A percentile compares a stretch with the other conserved stretches of the same genome.
Evolutionary conservation across 2,888 invertebrate genomes (phyloP).

Genomic region (Anoncus sp.): DNA sequence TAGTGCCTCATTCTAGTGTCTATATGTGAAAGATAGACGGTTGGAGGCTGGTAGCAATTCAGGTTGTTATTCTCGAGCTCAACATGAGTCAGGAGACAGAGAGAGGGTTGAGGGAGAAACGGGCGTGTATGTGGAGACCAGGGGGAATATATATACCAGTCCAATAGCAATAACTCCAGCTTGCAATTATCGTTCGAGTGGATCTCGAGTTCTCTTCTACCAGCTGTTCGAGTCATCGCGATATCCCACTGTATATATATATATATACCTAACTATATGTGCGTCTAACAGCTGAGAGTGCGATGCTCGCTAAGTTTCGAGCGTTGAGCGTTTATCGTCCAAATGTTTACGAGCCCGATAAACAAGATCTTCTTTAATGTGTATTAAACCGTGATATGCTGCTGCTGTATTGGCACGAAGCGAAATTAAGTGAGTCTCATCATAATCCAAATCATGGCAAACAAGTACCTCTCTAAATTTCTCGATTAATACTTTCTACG

Average conservation of each 20-base stretch:
- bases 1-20: too few species aligned
- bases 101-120: slow-evolving; percentile 14
- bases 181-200: slow-evolving; percentile 69
- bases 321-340: slow-evolving; percentile 74
- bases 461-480: slow-evolving; percentile 48
- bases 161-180: slow-evolving; percentile 67
- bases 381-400: slow-evolving; percentile 63
- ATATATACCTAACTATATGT: slow-evolving; percentile 15
- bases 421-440: slow-evolving; percentile 50
- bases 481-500: slow-evolving; percentile 17
- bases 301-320: slow-evolving; percentile 65
- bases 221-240: slow-evolving; percentile 39
- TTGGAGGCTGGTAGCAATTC: slow-evolving; percentile 35
- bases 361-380: slow-evolving; percentile 77
- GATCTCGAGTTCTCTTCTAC: slow-evolving; percentile 52
- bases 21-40: too few species aligned
- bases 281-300: slow-evolving; percentile 63
- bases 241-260: slow-evolving; percentile 17
- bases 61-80: slow-evolving; percentile 41
- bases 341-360: slow-evolving; percentile 78
- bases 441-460: slow-evolving; percentile 33
- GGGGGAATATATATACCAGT: slow-evolving; percentile 45
- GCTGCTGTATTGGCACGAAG: slow-evolving; percentile 60
- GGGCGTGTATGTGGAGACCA: slow-evolving; percentile 31
- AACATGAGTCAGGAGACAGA: slow-evolving; percentile 1